Conservation (phyloP, 2,113 vertebrate species). For the Neodon shergylaensis region DNA sequence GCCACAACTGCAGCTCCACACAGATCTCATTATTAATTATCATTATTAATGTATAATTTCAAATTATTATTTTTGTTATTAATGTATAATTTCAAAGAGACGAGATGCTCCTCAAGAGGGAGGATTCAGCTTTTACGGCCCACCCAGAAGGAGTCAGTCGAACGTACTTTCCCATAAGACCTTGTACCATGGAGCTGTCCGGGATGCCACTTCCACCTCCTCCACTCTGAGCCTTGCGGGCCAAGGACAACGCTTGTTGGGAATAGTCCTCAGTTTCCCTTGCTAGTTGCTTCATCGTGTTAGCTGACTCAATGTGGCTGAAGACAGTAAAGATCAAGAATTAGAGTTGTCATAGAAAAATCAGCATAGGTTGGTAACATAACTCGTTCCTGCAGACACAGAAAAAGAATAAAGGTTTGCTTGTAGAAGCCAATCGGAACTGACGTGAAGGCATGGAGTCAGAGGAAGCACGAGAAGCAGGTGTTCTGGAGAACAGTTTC, state of each 20-base stretch:
- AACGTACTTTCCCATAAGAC: slow-evolving; percentile 87
- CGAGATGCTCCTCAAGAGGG: neutral
- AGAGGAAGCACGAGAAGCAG: neutral
- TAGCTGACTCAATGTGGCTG: slow-evolving; percentile 88
- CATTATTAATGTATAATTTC: no score
- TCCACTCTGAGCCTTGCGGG: slow-evolving; percentile 61
- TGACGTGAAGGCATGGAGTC: neutral
- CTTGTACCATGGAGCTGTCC: slow-evolving; percentile 78
- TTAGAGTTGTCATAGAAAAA: neutral
- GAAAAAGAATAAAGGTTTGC: neutral
- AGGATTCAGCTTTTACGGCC: neutral
- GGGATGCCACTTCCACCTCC: slow-evolving; percentile 67
- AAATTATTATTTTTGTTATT: no score
- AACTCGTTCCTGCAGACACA: neutral
- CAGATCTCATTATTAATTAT: neutral
- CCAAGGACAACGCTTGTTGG: slow-evolving; percentile 82
- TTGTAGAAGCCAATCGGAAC: neutral
- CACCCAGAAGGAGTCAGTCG: neutral
- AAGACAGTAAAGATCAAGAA: slow-evolving; percentile 33
- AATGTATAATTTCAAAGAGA: neutral
- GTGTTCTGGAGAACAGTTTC: neutral
- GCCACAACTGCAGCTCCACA: neutral
- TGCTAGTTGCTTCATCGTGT: slow-evolving; percentile 77
- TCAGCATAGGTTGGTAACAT: neutral
- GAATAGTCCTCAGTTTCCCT: slow-evolving; percentile 80